phyloP scores from a whole-genome alignment of 2,113 vertebrate species.

The Falco punctatus region DNA sequence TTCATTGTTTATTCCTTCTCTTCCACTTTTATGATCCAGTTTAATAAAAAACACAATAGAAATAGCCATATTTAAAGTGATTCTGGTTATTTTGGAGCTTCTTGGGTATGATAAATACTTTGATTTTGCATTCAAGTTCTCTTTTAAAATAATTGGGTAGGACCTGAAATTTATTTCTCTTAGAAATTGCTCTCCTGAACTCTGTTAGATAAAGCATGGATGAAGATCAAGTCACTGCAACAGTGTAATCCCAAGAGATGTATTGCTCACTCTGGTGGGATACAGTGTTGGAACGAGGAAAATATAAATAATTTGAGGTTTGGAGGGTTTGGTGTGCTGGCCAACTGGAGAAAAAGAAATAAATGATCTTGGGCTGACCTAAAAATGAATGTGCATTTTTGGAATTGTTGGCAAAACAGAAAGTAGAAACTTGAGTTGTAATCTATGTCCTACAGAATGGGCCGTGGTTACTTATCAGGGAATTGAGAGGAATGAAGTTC shows the following conservation, averaged over 20 bases:
- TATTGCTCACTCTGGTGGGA: not conserved
- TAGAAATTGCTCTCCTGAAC: not conserved
- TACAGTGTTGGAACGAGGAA: not conserved
- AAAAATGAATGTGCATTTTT: conserved; percentile 1
- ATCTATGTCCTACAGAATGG: not conserved
- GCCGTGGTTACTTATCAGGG: not conserved
- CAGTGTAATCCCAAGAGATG: not conserved
- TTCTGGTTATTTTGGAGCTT: conserved; percentile 24
- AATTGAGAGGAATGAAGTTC: not conserved
- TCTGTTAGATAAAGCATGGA: not conserved
- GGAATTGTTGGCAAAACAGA: not conserved
- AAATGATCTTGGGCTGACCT: not conserved
- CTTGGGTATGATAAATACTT: not conserved
- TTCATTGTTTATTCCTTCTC: not conserved
- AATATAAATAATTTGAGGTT: not conserved
- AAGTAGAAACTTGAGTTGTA: not conserved
- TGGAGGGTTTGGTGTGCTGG: not conserved
- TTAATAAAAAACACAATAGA: not conserved
- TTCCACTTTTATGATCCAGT: not conserved
- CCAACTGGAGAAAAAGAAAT: not conserved
- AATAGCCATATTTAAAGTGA: not conserved
- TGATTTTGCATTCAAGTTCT: not conserved
- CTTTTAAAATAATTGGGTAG: not conserved
- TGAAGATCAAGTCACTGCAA: not conserved
- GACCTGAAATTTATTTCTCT: not conserved